Evolutionary conservation across 2,797 vertebrate species (phyloP).

Genomic region (Cirrhinus molitorella): DNA sequence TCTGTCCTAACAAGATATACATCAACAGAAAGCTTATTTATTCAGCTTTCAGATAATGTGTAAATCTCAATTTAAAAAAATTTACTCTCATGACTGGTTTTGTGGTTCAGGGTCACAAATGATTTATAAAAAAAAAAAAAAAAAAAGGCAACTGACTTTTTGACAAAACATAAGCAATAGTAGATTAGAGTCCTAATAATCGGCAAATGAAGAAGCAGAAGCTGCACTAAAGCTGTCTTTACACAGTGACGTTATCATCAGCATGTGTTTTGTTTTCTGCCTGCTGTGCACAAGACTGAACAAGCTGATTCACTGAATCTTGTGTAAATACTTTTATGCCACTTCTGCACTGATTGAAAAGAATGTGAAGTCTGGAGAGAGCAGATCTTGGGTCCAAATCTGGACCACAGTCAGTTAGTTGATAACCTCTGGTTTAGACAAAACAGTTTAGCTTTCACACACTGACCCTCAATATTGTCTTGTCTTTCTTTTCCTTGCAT

Average conservation of each 20-base stretch:
- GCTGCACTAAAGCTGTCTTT: not conserved
- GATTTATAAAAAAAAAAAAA: too few species aligned
- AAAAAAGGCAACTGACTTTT: too few species aligned
- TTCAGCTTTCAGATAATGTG: too few species aligned
- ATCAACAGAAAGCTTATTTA: too few species aligned
- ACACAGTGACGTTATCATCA: not conserved
- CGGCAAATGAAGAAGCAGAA: not conserved
- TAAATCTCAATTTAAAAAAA: too few species aligned
- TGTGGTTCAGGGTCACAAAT: too few species aligned
- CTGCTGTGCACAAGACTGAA: not conserved
- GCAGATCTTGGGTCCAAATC: not conserved
- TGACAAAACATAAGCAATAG: too few species aligned
- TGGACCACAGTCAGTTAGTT: not conserved
- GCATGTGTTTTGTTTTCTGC: not conserved
- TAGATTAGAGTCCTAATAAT: not conserved
- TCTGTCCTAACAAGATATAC: too few species aligned
- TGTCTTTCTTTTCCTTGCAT: slow-evolving; percentile 33
- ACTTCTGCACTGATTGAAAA: not conserved
- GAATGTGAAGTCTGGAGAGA: not conserved
- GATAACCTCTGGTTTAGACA: not conserved
- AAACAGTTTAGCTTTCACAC: slow-evolving; percentile 9
- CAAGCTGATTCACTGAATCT: not conserved
- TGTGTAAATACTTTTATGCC: not conserved
- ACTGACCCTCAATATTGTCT: slow-evolving; percentile 2
- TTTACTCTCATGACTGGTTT: too few species aligned